Evolutionary conservation across 2,797 vertebrate species (phyloP), one percentile per base, ranked within the genome.

Genomic region (Bradypus variegatus): DNA sequence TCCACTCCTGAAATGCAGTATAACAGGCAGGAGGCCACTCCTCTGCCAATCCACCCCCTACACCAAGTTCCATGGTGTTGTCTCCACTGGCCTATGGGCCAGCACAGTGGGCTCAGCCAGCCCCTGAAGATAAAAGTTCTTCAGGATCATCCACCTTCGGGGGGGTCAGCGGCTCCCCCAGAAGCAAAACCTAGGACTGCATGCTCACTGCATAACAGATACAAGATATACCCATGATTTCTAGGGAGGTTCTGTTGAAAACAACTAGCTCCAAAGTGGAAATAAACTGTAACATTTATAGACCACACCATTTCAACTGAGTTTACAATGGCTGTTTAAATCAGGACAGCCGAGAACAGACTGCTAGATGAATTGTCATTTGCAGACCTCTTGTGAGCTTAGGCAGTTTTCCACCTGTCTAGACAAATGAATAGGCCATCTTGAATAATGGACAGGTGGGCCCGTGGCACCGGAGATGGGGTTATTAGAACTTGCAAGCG

Each of bases 301-400:
- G 70, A 88, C 33, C 41, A 58, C 21, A 79, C 3, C 23, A 50
- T 19, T 86, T 91, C 93, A 81, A 36, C 78, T 72, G 85, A 84
- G 77, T 92, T 91, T 83, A 92, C 25, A 69, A 64, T 6, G 69
- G 36, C 64, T 73, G 41, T 90, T 91, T 89, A 90, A 90, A 95
- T 93, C 48, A 85, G 93, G 91, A 45, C 84, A 91, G 91, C 77
- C 41, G n/a, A 89, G 94, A 95, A 91, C 95, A 95, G 94, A 93
- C 31, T 90, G 90, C 79, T 91, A 90, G 80, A 87, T 94, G 94
- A 92, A 95, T 11, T 95, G 91, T 76, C 87, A 90, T 87, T 45
- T 93, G 93, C 13, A 92, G 91, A 82, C 67, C 86, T 76, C 94
- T 60, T 31, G 72, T 31, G 90, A 82, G 76, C 70, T 64, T 4